Evolutionary conservation across 2,113 vertebrate species (phyloP).

Genomic region (Chascanopsetta lugubris): DNA sequence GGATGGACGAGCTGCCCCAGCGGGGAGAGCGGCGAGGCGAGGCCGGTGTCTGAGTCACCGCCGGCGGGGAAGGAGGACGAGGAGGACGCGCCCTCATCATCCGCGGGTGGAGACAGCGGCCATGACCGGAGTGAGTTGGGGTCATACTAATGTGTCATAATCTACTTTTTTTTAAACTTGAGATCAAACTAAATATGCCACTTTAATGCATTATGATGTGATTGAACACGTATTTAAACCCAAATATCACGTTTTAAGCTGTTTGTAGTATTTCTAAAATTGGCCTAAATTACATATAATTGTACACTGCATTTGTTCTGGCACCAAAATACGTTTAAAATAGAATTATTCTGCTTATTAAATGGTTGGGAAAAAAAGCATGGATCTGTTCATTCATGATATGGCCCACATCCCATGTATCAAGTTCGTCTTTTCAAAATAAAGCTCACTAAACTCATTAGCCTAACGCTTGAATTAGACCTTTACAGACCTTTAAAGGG

Average conservation of each 20-base stretch:
- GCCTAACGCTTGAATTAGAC: background rate
- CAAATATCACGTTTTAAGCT: background rate
- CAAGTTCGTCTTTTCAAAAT: background rate
- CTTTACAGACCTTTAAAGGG: background rate
- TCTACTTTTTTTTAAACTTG: background rate
- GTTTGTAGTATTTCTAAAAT: background rate
- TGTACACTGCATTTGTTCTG: too few relatives aligned
- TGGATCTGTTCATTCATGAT: too few relatives aligned
- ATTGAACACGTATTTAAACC: background rate
- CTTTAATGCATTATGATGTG: too few relatives aligned
- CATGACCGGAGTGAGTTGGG: slow-evolving; percentile 85
- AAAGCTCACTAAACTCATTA: background rate
- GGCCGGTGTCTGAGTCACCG: slow-evolving; percentile 84
- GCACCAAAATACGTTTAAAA: too few relatives aligned
- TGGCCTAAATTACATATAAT: background rate
- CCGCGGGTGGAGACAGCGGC: slow-evolving; percentile 86
- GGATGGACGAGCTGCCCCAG: slow-evolving; percentile 9
- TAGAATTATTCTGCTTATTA: too few relatives aligned
- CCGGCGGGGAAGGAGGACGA: slow-evolving; percentile 81
- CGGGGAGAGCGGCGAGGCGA: slow-evolving; percentile 80
- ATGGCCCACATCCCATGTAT: background rate
- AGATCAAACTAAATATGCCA: too few relatives aligned
- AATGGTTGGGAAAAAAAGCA: too few relatives aligned
- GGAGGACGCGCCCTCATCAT: slow-evolving; percentile 86
- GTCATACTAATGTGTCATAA: background rate